Evolutionary conservation across 2,888 invertebrate genomes (phyloP), one percentile per base, ranked within the genome.

Genomic region (Cryptocephalus moraei): DNA sequence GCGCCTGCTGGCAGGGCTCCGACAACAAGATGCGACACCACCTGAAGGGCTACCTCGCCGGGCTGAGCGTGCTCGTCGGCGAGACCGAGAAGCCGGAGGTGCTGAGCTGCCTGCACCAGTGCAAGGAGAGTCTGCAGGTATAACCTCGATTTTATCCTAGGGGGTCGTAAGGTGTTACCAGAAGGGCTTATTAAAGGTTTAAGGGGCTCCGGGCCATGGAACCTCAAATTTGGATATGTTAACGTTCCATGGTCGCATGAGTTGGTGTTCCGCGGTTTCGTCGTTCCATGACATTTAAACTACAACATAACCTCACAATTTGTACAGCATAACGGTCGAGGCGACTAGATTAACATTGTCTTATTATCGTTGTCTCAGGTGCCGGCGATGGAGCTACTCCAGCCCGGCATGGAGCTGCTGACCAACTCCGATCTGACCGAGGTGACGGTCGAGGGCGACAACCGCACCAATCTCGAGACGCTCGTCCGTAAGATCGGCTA

Each of bases 1-100:
- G 97, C 1, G 97, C 96, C 31, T 99, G 99, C 75, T 99, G 94
- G 91, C 96, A 96, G 59, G 91, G 93, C 38, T 88, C 91, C 0
- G 92, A 92, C 60, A 84, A 84, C 68, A 86, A 86, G 65, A 87
- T 94, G 78, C 88, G 87, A 64, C 95, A 96, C 70, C 84, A 88
- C 70, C 82, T 92, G 73, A 82, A 73, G 54, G 93, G 93, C n/a
- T 89, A 89, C 71, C 75, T 94, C 66, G 90, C 91, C 10, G 91
- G 92, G 0, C 76, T 94, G 52, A 87, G 87, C 33, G 79, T 92
- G 43, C 72, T 89, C 52, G 78, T 81, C 46, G 86, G 82, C n/a
- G 80, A 78, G 43, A 82, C 80, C 51, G 90, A 91, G 68, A 80
- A 83, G 45, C 75, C 82, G 0, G 76, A 80, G 46, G 87, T 89